Evolutionary conservation across 1,140 invertebrate species (phyloP).

Genomic region (Caligus rogercresseyi): DNA sequence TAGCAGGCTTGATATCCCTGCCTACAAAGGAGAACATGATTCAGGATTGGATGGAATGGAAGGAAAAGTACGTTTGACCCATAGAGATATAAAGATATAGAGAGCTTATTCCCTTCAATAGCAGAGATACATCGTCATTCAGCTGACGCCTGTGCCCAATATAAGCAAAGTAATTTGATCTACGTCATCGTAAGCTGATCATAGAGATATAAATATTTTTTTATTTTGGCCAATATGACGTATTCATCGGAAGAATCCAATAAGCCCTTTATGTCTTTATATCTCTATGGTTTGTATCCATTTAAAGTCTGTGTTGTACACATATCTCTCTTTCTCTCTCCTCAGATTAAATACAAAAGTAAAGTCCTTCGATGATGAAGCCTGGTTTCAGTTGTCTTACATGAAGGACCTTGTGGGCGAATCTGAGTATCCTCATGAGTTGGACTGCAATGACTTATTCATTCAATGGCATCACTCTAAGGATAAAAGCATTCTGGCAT

Average conservation of each 20-base stretch:
- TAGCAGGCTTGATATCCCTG: not conserved
- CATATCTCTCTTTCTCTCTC: too few relatives aligned
- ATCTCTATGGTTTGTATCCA: too few relatives aligned
- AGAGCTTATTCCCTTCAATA: too few relatives aligned
- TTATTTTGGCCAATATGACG: not conserved
- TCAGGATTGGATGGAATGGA: not conserved
- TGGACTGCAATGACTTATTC: conserved; percentile 10
- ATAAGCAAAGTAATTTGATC: too few relatives aligned
- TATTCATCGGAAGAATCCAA: too few relatives aligned
- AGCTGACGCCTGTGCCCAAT: too few relatives aligned
- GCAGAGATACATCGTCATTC: too few relatives aligned
- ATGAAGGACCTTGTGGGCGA: conserved; percentile 10
- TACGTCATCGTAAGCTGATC: too few relatives aligned
- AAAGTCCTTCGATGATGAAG: conserved; percentile 6
- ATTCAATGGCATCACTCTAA: conserved; percentile 13
- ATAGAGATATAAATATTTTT: not conserved
- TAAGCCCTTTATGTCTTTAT: too few relatives aligned
- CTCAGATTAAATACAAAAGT: not conserved
- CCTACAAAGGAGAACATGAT: not conserved
- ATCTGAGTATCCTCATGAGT: not conserved
- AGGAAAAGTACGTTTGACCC: not conserved
- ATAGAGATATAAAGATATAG: too few relatives aligned
- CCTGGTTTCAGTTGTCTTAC: not conserved
- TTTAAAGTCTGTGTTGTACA: too few relatives aligned
- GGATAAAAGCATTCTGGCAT: conserved; percentile 5